Evolutionary conservation across 2,113 vertebrate genomes (phyloP), one percentile per base, ranked within the genome.

Genomic region (Istiophorus platypterus): DNA sequence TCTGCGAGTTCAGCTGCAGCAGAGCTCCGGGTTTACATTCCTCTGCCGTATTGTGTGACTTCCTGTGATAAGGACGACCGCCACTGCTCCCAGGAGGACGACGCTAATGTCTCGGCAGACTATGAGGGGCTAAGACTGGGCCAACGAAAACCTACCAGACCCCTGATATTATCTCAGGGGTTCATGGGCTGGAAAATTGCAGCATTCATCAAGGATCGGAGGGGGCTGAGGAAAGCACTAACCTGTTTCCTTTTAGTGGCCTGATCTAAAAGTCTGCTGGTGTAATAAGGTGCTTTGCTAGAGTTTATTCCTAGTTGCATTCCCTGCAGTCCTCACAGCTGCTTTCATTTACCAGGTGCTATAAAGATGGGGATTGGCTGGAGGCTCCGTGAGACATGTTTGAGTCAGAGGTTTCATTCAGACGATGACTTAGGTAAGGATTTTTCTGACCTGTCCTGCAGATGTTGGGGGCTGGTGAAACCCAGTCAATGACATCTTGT

Each of bases 311-410:
- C 76, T 49, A 7, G 18, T 73, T 82, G 15, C 52, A 57, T 81
- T 86, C 88, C 88, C 88, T 51, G 34, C 68, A 27, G 74, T 85
- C 47, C 52, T 57, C 66, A 70, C 92, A 93, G 92, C 86, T 93
- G 91, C 80, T 92, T 92, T 79, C 85, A 80, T 88, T 93, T 90
- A 88, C 83, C 92, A 88, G 89, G 90, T 89, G 84, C 81, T 71
- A 51, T 68, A 73, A 80, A 85, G 82, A 81, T 5, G 63, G 58
- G 37, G 37, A 76, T 24, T 31, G 79, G 58, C 57, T 56, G 1
- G 58, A 76, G 68, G 49, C 57, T 62, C 31, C 13, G 18, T 9
- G 42, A 82, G 64, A 79, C 24, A 6, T 22, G 73, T 73, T 58
- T 59, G 68, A 88, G 78, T 85, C 69, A 64, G 79, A 90, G 65